Base-by-base conservation (phyloP, 1,140 invertebrate species). In the Panulirus ornatus region DNA sequence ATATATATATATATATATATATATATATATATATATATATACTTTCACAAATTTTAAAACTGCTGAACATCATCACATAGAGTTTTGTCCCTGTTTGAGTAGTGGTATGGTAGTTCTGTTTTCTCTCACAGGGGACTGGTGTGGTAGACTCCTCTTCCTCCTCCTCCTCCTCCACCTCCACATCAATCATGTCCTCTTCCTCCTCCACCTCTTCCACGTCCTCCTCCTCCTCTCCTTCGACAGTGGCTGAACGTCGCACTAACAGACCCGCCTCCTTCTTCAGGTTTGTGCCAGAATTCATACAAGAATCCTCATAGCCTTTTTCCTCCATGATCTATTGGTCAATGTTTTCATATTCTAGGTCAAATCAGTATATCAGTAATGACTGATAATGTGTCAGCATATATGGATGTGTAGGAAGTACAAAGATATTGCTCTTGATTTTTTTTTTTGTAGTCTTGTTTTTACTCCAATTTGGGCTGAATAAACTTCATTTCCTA, bases 141-240 rank as follows among this genome's bases (percentile, higher is more conserved):
- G 84, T 70, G 82, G 58, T 85, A 85, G 84, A 85, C 51, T 73
- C 27, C 38, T 70, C 83, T 73, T 85, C 84, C 84, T 85, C 84
- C 47, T 85, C 84, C 66, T 85, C 84, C 70, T 85, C 82, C 36
- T n/a, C 81, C 81, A 38, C 51, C 30, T 66, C 81, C 81, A 58
- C 82, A 51, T 70, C 82, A 58, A 70, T 44, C 42, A 70, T 84
- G 58, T 70, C 71, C 38, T 66, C 81, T 66, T 85, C 82, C 82
- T 70, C 82, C 82, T 70, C 82, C 82, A 44, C 82, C 40, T 84
- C 82, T 38, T 71, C 82, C 58, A 63, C 82, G 51, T 84, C 84
- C 84, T 85, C 84, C 84, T 85, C 84, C 71, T 85, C 84, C 63
- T 85, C 84, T 19, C 84, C 84, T 54, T 85, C 84, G 70, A 85